Percentiles rank a stretch among this genome's conserved stretches.
phyloP scores from a whole-genome alignment of 2,888 invertebrate species.

The Plagiodera versicolora region DNA sequence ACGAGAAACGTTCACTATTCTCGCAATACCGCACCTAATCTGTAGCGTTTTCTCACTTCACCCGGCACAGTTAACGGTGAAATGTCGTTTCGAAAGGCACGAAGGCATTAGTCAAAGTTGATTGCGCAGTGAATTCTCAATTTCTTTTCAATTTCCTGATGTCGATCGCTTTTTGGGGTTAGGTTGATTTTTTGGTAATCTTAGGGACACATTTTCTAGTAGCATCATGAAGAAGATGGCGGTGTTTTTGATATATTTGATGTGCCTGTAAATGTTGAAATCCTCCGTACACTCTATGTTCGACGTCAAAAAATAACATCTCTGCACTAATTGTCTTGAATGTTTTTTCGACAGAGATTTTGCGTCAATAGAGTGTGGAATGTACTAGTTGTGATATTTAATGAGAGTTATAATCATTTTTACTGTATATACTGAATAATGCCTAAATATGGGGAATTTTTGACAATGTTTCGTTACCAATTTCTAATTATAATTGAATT shows the following conservation, averaged over 20 bases:
- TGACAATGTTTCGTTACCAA: constrained; percentile 17
- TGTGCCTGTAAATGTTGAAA: constrained; percentile 48
- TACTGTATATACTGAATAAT: constrained; percentile 40
- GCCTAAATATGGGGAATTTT: constrained; percentile 25
- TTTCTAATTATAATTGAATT: too few relatives aligned
- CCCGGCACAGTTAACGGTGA: too few relatives aligned
- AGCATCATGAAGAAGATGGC: constrained; percentile 18
- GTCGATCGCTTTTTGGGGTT: neutral
- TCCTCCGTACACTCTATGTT: constrained; percentile 47
- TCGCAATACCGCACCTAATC: too few relatives aligned
- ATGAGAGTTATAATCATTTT: constrained; percentile 41
- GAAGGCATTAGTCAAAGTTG: too few relatives aligned
- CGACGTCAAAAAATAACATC: constrained; percentile 40
- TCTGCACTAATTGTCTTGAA: constrained; percentile 43
- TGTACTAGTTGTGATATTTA: constrained; percentile 50
- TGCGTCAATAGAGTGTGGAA: constrained; percentile 48
- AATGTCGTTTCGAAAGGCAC: too few relatives aligned
- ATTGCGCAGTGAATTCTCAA: too few relatives aligned
- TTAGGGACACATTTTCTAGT: constrained; percentile 13
- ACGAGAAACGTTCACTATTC: too few relatives aligned
- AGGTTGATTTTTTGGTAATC: constrained; percentile 19
- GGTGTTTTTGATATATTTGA: constrained; percentile 39
- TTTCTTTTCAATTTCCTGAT: neutral
- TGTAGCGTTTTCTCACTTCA: too few relatives aligned
- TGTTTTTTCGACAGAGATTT: constrained; percentile 42